Conservation (phyloP, 1,140 invertebrate genomes). For the Dryas iulia region DNA sequence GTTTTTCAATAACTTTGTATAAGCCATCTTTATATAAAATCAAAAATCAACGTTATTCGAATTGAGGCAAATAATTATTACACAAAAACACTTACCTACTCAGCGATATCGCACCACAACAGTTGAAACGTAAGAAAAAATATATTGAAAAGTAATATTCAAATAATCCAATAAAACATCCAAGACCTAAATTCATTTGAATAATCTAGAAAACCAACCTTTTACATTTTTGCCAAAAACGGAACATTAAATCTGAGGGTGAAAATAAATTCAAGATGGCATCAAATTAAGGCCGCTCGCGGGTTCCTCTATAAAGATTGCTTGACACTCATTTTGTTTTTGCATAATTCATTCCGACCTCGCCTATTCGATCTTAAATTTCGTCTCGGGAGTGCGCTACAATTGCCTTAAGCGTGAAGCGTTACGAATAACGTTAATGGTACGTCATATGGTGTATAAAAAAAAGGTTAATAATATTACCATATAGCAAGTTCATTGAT, state of each 20-base stretch:
- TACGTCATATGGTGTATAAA: not conserved
- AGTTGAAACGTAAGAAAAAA: not conserved
- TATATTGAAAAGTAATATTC: not conserved
- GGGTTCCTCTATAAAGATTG: constrained; percentile 35
- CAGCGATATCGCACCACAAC: not conserved
- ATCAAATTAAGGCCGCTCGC: constrained; percentile 33
- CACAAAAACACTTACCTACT: not conserved
- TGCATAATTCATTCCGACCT: constrained; percentile 40
- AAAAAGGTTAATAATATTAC: not conserved
- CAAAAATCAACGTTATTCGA: too few relatives aligned
- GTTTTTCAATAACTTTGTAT: too few relatives aligned
- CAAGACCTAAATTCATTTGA: not conserved
- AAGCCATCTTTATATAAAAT: too few relatives aligned
- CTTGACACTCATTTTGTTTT: constrained; percentile 44
- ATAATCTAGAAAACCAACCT: constrained; percentile 8
- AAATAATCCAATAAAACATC: not conserved
- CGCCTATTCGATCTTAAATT: constrained; percentile 35
- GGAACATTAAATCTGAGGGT: constrained; percentile 30
- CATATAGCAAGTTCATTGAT: too few relatives aligned
- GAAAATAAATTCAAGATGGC: constrained; percentile 39
- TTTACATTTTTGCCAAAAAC: constrained; percentile 12
- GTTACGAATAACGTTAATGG: constrained; percentile 21
- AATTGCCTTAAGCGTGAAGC: constrained; percentile 28
- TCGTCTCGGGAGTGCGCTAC: constrained; percentile 36
- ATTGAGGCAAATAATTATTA: too few relatives aligned